Conservation (phyloP, 2,888 invertebrate genomes). For the Tyria jacobaeae region DNA sequence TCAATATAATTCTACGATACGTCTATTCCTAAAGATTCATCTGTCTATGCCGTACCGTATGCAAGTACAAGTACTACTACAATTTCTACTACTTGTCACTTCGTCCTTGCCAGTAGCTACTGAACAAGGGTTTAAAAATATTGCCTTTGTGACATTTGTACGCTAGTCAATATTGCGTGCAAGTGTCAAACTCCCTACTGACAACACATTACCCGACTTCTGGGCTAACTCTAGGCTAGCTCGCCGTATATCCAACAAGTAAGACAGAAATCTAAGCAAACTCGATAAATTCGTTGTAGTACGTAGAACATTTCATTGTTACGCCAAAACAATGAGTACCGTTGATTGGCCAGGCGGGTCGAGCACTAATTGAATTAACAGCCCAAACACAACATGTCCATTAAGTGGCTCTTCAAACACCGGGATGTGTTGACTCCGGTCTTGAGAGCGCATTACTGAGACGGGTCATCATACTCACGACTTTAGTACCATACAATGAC, state of each 20-base stretch:
- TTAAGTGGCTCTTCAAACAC: conserved; percentile 71
- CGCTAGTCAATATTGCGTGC: neutral
- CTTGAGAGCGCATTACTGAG: conserved; percentile 27
- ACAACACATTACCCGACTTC: neutral
- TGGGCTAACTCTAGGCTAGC: too few species aligned
- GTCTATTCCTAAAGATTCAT: too few species aligned
- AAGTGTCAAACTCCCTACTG: neutral
- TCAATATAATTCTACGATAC: too few species aligned
- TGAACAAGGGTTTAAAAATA: too few species aligned
- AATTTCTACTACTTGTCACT: too few species aligned
- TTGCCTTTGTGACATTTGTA: neutral
- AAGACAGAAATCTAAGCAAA: conserved; percentile 3
- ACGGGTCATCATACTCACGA: conserved; percentile 49
- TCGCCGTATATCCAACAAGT: too few species aligned
- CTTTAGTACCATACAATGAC: conserved; percentile 50
- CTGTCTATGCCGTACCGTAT: too few species aligned
- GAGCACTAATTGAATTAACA: conserved; percentile 82
- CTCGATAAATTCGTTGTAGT: neutral
- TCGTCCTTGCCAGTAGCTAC: too few species aligned
- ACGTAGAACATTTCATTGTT: conserved; percentile 62
- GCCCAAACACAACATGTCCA: conserved; percentile 78
- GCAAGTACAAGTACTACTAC: too few species aligned
- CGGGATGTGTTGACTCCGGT: conserved; percentile 43
- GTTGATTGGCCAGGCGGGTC: conserved; percentile 68
- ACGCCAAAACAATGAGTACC: conserved; percentile 71